Conservation (phyloP, 2,797 vertebrate genomes). For the Discoglossus pictus region DNA sequence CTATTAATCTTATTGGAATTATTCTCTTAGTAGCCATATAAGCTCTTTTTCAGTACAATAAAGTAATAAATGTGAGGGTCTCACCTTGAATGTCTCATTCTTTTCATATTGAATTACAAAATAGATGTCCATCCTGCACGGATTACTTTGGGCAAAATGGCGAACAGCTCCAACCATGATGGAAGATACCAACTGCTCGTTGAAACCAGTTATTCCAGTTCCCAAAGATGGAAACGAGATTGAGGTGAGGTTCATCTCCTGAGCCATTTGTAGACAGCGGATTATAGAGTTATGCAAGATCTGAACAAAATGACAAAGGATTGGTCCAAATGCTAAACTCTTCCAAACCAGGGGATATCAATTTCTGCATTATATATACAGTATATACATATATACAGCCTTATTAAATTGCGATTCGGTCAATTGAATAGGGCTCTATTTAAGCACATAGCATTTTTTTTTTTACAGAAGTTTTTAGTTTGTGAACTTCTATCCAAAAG, state of each 20-base stretch:
- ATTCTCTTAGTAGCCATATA: too few relatives aligned
- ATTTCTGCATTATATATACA: too few relatives aligned
- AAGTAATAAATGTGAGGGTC: neutral
- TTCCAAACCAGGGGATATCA: too few relatives aligned
- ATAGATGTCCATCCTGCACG: constrained; percentile 56
- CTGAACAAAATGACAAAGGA: constrained; percentile 67
- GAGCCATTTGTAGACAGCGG: constrained; percentile 53
- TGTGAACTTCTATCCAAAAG: too few relatives aligned
- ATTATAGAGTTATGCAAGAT: constrained; percentile 53
- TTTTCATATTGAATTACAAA: constrained; percentile 74
- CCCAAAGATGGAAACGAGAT: constrained; percentile 81
- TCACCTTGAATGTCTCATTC: constrained; percentile 60
- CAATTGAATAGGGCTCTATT: too few relatives aligned
- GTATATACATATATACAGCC: too few relatives aligned
- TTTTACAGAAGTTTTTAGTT: too few relatives aligned
- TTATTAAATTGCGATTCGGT: too few relatives aligned
- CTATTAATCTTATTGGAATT: too few relatives aligned
- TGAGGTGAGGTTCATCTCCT: fast-evolving
- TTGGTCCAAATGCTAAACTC: too few relatives aligned
- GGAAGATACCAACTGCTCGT: constrained; percentile 45
- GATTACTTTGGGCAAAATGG: constrained; percentile 51
- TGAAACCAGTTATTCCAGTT: constrained; percentile 54
- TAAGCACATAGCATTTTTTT: too few relatives aligned
- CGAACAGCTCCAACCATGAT: constrained; percentile 67
- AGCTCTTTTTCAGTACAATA: too few relatives aligned